Evolutionary conservation across 2,888 invertebrate genomes (phyloP).

Genomic region (Sinelater perroti): DNA sequence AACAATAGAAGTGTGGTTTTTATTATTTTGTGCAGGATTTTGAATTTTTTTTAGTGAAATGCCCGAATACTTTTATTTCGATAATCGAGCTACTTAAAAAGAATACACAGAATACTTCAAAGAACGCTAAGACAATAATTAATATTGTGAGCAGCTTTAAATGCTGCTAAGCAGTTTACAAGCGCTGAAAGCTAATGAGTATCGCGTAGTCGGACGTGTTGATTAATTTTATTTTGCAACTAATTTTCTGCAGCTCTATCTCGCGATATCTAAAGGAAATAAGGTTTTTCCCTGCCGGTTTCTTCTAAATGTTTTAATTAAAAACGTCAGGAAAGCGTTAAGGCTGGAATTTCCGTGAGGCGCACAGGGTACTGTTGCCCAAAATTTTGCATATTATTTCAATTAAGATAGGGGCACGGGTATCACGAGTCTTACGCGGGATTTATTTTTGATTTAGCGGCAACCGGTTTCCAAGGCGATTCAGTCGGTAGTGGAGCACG

Average conservation of each 20-base stretch:
- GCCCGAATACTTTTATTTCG: too few relatives aligned
- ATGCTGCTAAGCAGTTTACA: slow-evolving; percentile 7
- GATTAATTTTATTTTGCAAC: slow-evolving; percentile 22
- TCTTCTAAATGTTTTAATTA: neutral
- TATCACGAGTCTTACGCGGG: neutral
- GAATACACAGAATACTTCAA: neutral
- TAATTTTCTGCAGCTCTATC: slow-evolving; percentile 17
- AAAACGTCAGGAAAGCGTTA: neutral
- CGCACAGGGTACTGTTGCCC: neutral
- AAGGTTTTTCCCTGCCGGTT: neutral
- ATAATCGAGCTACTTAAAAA: too few relatives aligned
- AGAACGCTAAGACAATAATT: slow-evolving; percentile 21
- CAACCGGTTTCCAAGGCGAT: neutral
- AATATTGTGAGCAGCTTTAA: slow-evolving; percentile 17
- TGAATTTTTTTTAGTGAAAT: too few relatives aligned
- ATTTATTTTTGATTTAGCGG: neutral
- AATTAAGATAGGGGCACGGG: slow-evolving; percentile 5
- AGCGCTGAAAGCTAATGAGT: slow-evolving; percentile 25
- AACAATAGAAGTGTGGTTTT: too few relatives aligned
- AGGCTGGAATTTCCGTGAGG: neutral
- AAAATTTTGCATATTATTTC: neutral
- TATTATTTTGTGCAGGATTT: too few relatives aligned
- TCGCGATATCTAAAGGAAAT: neutral
- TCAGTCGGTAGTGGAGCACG: slow-evolving; percentile 15
- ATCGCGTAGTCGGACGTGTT: slow-evolving; percentile 6